A percentile compares a stretch with the other conserved stretches of the same genome.
Evolutionary conservation across 2,797 vertebrate genomes (phyloP).

Genomic region (Triplophysa bombifrons): DNA sequence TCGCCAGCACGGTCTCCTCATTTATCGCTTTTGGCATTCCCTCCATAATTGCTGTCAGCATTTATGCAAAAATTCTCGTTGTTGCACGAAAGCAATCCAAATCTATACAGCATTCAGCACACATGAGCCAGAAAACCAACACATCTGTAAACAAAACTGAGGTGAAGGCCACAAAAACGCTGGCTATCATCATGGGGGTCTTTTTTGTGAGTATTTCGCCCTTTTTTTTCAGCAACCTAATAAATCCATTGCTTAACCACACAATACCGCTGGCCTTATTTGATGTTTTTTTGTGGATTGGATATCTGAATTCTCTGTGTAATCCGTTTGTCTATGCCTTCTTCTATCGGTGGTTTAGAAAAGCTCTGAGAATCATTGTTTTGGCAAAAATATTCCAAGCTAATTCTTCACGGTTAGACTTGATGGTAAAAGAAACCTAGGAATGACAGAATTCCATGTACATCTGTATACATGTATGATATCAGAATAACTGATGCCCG

Average conservation of each 20-base stretch:
- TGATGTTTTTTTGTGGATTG: constrained; percentile 78
- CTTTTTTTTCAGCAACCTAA: constrained; percentile 75
- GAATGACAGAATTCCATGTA: not conserved
- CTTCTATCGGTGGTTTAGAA: constrained; percentile 82
- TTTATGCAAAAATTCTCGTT: constrained; percentile 60
- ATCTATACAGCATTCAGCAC: constrained; percentile 49
- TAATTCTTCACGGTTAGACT: constrained; percentile 56
- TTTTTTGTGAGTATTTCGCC: constrained; percentile 80
- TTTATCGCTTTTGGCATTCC: constrained; percentile 60
- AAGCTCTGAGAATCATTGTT: constrained; percentile 76
- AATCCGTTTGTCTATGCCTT: constrained; percentile 84
- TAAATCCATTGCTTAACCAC: constrained; percentile 72
- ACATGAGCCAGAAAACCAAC: not conserved
- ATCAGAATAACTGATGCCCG: not conserved
- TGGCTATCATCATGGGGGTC: constrained; percentile 78
- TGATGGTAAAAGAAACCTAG: constrained; percentile 11
- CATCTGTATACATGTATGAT: not conserved
- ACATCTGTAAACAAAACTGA: constrained; percentile 61
- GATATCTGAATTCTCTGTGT: constrained; percentile 81
- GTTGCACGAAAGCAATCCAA: constrained; percentile 59
- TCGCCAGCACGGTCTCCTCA: constrained; percentile 52
- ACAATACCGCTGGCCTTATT: constrained; percentile 65
- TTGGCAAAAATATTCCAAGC: constrained; percentile 76
- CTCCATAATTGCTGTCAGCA: constrained; percentile 50
- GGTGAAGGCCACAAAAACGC: constrained; percentile 78